A percentile compares a stretch with the other conserved stretches of the same genome.
phyloP scores from a whole-genome alignment of 1,140 invertebrate genomes.

The Sycophaga agraensis region DNA sequence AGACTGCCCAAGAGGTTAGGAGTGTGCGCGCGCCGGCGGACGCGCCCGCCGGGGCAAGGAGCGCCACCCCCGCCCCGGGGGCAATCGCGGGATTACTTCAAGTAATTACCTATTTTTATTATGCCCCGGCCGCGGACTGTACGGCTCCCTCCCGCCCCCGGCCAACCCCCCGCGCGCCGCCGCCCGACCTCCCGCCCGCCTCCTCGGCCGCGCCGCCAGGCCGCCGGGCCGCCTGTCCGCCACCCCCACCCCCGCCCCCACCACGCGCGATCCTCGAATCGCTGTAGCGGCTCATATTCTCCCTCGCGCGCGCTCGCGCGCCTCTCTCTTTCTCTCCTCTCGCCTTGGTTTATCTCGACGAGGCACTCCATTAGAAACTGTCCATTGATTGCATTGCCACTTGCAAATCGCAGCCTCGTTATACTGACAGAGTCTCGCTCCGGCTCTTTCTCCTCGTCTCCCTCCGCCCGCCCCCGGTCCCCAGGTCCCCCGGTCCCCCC shows the following conservation, averaged over 20 bases:
- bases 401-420: conserved; percentile 34
- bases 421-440: conserved; percentile 1
- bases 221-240: not conserved
- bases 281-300: too few species aligned
- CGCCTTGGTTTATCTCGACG: conserved; percentile 28
- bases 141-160: not conserved
- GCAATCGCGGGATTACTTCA: conserved; percentile 47
- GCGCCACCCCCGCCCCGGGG: conserved; percentile 7
- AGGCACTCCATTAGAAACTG: conserved; percentile 33
- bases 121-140: conserved; percentile 44
- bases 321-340: conserved; percentile 27
- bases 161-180: conserved; percentile 27
- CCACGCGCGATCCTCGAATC: conserved; percentile 13
- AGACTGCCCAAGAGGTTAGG: not conserved
- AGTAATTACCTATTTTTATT: conserved; percentile 60
- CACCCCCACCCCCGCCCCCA: conserved; percentile 10
- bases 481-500: not conserved
- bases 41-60: not conserved
- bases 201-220: not conserved
- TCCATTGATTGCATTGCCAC: conserved; percentile 36
- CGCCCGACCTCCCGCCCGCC: not conserved
- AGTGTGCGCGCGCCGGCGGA: not conserved
- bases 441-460: not conserved
- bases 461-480: not conserved
- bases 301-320: too few species aligned